Evolutionary conservation across 2,888 invertebrate species (phyloP).

Genomic region (Scaptomyza parva): DNA sequence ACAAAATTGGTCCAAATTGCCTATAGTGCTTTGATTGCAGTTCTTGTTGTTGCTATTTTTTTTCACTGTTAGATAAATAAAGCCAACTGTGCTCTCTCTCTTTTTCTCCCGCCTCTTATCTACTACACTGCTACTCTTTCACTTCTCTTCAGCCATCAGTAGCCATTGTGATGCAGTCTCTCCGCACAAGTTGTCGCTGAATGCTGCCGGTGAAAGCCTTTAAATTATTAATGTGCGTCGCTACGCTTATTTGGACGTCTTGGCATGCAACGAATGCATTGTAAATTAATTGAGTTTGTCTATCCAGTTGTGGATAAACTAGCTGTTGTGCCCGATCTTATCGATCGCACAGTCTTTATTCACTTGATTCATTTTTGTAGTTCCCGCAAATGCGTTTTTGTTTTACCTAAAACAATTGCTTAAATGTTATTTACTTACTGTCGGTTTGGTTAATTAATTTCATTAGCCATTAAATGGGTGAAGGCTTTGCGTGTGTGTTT

Average conservation of each 20-base stretch:
- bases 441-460: conserved; percentile 51
- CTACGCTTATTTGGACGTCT: background rate
- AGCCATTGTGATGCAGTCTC: conserved; percentile 21
- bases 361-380: background rate
- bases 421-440: conserved; percentile 22
- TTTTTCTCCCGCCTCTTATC: conserved; percentile 8
- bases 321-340: too few relatives aligned
- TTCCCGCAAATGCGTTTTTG: background rate
- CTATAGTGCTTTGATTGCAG: background rate
- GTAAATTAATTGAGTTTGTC: conserved; percentile 34
- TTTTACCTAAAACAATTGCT: background rate
- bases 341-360: conserved; percentile 14
- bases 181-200: background rate
- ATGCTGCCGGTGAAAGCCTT: conserved; percentile 35
- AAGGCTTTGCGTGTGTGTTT: conserved; percentile 43
- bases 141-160: background rate
- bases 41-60: too few relatives aligned
- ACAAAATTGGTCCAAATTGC: too few relatives aligned
- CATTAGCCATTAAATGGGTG: conserved; percentile 56
- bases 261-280: conserved; percentile 24
- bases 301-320: background rate
- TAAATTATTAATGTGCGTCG: conserved; percentile 56
- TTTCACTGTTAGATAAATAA: too few relatives aligned
- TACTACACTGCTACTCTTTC: background rate
- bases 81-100: too few relatives aligned